These are phyloP conservation scores for Phaetusa simplex DNA, from an alignment of 2,113 vertebrate species.

Conservation along the genomic window DNA sequence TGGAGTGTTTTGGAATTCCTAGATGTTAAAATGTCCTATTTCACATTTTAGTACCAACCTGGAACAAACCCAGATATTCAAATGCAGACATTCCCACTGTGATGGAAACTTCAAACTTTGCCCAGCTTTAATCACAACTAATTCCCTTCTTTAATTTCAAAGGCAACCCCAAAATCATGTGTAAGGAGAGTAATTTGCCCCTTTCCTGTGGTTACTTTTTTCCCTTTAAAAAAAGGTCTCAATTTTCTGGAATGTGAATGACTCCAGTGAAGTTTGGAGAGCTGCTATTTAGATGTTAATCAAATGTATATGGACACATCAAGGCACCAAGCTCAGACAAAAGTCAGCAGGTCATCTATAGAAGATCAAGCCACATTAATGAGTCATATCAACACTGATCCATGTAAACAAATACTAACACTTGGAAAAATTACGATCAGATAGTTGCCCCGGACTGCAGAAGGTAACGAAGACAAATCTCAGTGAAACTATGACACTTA, in stretches of 20 bases:
- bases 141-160: conserved; percentile 5
- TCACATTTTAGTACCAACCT: not conserved
- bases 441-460: not conserved
- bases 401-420: not conserved
- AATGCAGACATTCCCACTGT: not conserved
- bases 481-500: not conserved
- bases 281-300: not conserved
- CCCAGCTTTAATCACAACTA: not conserved
- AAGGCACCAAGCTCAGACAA: not conserved
- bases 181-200: not conserved
- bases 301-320: not conserved
- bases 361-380: not conserved
- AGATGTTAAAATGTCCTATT: not conserved
- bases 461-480: not conserved
- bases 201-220: not conserved
- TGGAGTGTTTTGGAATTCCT: not conserved
- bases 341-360: not conserved
- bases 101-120: not conserved
- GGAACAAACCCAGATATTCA: not conserved
- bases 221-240: not conserved
- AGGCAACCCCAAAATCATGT: not conserved
- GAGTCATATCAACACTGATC: not conserved
- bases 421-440: not conserved
- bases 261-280: not conserved
- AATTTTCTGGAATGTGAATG: not conserved